Evolutionary conservation across 2,888 invertebrate genomes (phyloP).

Genomic region (Platerodrilus igneus): DNA sequence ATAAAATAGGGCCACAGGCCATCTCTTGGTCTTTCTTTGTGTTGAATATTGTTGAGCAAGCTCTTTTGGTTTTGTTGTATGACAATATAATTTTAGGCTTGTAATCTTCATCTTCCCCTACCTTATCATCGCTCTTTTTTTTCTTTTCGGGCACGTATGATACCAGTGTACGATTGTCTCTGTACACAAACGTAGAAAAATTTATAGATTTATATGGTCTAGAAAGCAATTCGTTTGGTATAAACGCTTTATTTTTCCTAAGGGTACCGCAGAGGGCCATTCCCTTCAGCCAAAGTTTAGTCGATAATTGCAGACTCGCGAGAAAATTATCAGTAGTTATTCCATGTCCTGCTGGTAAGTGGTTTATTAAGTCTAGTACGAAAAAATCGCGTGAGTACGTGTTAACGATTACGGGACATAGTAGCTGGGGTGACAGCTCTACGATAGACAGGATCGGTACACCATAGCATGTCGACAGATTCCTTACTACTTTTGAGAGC

Average conservation of each 20-base stretch:
- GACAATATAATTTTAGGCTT: constrained; percentile 13
- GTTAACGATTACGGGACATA: too few species aligned
- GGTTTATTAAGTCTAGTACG: neutral
- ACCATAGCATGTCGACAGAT: too few species aligned
- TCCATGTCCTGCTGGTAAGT: constrained; percentile 1
- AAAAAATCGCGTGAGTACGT: too few species aligned
- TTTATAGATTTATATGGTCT: too few species aligned
- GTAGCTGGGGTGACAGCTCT: too few species aligned
- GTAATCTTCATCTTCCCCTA: constrained; percentile 10
- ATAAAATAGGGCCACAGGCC: constrained; percentile 21
- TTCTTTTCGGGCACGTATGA: constrained; percentile 5
- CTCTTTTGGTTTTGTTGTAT: constrained; percentile 19
- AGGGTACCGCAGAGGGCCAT: too few species aligned
- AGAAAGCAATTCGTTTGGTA: too few species aligned
- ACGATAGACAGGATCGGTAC: too few species aligned
- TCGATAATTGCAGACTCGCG: constrained; percentile 9
- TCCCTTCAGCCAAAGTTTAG: constrained; percentile 6
- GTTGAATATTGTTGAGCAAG: constrained; percentile 13
- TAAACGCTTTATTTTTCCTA: constrained; percentile 19
- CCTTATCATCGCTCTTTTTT: constrained; percentile 9
- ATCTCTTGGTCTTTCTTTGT: constrained; percentile 12
- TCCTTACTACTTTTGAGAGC: too few species aligned
- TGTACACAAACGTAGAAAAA: too few species aligned
- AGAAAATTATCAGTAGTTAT: constrained; percentile 14
- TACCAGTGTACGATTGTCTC: constrained; percentile 8